Evolutionary conservation across 2,113 vertebrate genomes (phyloP).

Genomic region (Bos javanicus): DNA sequence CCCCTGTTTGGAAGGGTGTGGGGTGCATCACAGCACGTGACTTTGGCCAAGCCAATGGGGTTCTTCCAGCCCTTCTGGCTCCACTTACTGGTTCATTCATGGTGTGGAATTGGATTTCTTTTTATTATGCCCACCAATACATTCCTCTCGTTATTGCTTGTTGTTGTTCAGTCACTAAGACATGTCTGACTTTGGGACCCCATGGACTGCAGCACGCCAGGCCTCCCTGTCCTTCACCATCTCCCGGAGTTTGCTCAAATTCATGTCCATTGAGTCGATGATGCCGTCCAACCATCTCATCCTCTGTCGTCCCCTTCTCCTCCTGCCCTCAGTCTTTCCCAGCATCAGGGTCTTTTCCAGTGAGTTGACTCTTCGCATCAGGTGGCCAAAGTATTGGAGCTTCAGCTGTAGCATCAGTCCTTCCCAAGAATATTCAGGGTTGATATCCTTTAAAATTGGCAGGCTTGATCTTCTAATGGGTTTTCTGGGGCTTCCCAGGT

Average conservation of each 20-base stretch:
- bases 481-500: neutral
- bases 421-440: neutral
- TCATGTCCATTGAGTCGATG: neutral
- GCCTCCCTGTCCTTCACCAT: neutral
- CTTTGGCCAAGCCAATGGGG: neutral
- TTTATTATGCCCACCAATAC: neutral
- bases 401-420: neutral
- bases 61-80: neutral
- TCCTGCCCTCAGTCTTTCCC: neutral
- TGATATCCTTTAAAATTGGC: neutral
- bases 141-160: neutral
- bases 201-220: neutral
- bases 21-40: neutral
- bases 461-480: neutral
- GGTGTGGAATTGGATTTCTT: neutral
- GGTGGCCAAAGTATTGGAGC: neutral
- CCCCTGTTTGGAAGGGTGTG: neutral
- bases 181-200: neutral
- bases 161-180: neutral
- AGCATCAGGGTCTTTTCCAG: neutral
- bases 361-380: neutral
- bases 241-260: neutral
- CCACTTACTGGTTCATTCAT: neutral
- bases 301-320: neutral
- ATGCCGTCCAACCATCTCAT: neutral